Percentiles rank a stretch among this genome's conserved stretches.
phyloP scores from a whole-genome alignment of 2,113 vertebrate genomes.

The Bostrychus sinensis region DNA sequence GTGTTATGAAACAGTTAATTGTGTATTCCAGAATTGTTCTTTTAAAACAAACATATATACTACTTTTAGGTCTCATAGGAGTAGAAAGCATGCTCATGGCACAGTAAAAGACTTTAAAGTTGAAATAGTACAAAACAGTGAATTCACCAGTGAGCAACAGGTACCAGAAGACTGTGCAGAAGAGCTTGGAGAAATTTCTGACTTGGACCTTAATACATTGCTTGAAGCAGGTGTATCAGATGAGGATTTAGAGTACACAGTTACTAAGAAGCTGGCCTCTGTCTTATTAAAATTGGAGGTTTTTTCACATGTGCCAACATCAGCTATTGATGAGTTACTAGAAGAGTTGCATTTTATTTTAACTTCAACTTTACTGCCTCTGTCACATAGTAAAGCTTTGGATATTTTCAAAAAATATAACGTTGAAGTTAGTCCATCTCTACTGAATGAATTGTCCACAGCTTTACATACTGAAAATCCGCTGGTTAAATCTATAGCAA shows the following conservation, averaged over 20 bases:
- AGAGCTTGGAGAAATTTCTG: background rate
- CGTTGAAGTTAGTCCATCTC: background rate
- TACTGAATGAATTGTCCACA: conserved; percentile 21
- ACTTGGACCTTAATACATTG: background rate
- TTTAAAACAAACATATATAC: background rate
- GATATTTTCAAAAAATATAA: conserved; percentile 24
- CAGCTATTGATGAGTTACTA: conserved; percentile 23
- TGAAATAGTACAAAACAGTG: background rate
- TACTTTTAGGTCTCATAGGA: background rate
- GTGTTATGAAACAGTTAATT: background rate
- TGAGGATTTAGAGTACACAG: background rate
- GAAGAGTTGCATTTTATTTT: conserved; percentile 14
- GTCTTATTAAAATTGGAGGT: conserved; percentile 27
- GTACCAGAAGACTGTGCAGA: background rate
- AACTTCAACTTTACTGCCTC: conserved; percentile 4
- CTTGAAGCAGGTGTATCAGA: background rate
- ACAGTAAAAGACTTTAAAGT: conserved; percentile 7
- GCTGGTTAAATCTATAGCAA: conserved; percentile 23
- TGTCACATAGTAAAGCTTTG: conserved; percentile 2
- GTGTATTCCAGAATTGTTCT: conserved; percentile 9
- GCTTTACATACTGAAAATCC: conserved; percentile 30
- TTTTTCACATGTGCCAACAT: conserved; percentile 19
- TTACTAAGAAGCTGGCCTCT: conserved; percentile 8
- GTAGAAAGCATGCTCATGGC: background rate
- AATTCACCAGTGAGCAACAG: background rate